Conservation (phyloP, 2,888 invertebrate species). For the Mellilla xanthometata region DNA sequence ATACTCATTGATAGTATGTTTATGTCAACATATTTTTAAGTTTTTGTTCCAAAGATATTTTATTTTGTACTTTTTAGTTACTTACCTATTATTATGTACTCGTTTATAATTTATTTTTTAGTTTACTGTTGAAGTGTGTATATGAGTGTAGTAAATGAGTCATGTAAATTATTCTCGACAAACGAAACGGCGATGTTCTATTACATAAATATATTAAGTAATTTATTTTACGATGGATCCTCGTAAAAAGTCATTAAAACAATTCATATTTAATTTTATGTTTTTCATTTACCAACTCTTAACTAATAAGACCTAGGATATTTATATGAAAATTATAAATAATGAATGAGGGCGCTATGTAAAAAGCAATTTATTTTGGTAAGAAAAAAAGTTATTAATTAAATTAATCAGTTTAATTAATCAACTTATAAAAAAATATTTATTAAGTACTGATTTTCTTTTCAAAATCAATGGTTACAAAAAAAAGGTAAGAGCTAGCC, state of each 20-base stretch:
- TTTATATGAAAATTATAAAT: too few species aligned
- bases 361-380: too few species aligned
- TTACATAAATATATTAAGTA: conserved; percentile 35
- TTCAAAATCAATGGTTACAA: too few species aligned
- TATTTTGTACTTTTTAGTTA: conserved; percentile 38
- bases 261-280: conserved; percentile 27
- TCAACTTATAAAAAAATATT: too few species aligned
- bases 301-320: too few species aligned
- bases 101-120: too few species aligned
- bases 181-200: conserved; percentile 36
- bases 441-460: too few species aligned
- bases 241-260: conserved; percentile 55
- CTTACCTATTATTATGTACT: conserved; percentile 1
- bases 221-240: conserved; percentile 54
- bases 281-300: conserved; percentile 9
- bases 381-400: too few species aligned
- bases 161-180: conserved; percentile 52
- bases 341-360: too few species aligned
- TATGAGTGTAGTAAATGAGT: conserved; percentile 50
- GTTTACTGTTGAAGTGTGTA: conserved; percentile 46
- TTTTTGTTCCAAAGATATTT: conserved; percentile 72
- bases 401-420: too few species aligned
- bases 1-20: conserved; percentile 26
- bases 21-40: conserved; percentile 39
- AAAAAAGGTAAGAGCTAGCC: too few species aligned